Conservation (phyloP, 2,113 vertebrate genomes). For the Scortum barcoo region DNA sequence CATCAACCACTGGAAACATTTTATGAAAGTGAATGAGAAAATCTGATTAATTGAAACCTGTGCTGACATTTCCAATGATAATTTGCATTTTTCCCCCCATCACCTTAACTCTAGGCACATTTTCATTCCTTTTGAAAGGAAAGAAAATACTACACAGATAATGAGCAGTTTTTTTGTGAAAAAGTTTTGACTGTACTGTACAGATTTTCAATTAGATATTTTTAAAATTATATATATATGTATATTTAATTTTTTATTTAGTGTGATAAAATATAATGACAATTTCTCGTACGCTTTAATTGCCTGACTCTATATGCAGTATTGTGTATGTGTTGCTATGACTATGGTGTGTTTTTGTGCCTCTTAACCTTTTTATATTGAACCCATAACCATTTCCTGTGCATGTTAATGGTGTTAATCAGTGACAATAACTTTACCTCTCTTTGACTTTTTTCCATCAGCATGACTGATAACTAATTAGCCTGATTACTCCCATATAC, state of each 20-base stretch:
- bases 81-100: conserved; percentile 12
- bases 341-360: background rate
- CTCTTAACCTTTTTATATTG: conserved; percentile 16
- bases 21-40: conserved; percentile 45
- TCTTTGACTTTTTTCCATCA: conserved; percentile 16
- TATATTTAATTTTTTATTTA: background rate
- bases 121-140: background rate
- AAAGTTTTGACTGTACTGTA: background rate
- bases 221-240: background rate
- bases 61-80: conserved; percentile 49
- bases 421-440: background rate
- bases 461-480: conserved; percentile 28
- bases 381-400: background rate
- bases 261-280: background rate
- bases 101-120: conserved; percentile 21
- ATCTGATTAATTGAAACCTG: conserved; percentile 53
- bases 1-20: conserved; percentile 42
- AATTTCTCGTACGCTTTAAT: background rate
- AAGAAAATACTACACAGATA: background rate
- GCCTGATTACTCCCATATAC: background rate
- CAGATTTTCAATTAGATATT: background rate
- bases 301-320: background rate
- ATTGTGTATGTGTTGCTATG: background rate
- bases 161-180: conserved; percentile 6
- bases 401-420: conserved; percentile 1